A percentile compares a stretch with the other conserved stretches of the same genome.
Evolutionary conservation across 2,113 vertebrate genomes (phyloP).

Genomic region (Cinclus mexicanus): DNA sequence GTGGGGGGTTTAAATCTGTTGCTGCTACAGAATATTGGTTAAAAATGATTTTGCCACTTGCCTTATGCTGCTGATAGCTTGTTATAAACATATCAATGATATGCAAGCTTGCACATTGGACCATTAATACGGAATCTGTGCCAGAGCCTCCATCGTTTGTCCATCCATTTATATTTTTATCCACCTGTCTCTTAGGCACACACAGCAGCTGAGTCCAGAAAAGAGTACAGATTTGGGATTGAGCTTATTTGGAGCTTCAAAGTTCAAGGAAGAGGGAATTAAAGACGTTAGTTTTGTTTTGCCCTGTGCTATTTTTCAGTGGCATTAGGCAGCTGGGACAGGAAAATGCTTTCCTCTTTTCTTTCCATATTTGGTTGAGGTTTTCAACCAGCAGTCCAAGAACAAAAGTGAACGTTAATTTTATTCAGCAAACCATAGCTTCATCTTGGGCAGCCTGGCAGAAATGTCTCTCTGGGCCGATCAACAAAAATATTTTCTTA

Average conservation of each 20-base stretch:
- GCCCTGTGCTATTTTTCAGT: neutral
- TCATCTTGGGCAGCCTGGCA: neutral
- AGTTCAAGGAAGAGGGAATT: neutral
- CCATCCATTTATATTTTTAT: neutral
- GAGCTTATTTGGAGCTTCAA: neutral
- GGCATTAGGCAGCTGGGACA: neutral
- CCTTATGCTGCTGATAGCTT: neutral
- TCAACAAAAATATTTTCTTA: neutral
- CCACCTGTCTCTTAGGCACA: neutral
- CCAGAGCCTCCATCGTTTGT: neutral
- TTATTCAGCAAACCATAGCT: neutral
- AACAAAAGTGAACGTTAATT: neutral
- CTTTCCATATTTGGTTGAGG: slow-evolving; percentile 24
- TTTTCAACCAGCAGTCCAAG: neutral
- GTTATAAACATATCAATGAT: neutral
- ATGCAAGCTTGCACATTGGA: neutral
- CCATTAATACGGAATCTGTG: neutral
- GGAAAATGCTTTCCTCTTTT: neutral
- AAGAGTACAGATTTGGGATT: neutral
- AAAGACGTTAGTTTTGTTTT: neutral
- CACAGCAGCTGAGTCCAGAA: neutral
- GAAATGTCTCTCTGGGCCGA: neutral
- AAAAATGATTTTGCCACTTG: neutral
- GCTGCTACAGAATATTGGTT: neutral
- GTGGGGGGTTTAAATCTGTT: neutral